Percentiles rank a stretch among this genome's conserved stretches.
These are phyloP conservation scores for Opisthocomus hoazin DNA, from an alignment of 2,113 vertebrate genomes.

Conservation along the genomic window DNA sequence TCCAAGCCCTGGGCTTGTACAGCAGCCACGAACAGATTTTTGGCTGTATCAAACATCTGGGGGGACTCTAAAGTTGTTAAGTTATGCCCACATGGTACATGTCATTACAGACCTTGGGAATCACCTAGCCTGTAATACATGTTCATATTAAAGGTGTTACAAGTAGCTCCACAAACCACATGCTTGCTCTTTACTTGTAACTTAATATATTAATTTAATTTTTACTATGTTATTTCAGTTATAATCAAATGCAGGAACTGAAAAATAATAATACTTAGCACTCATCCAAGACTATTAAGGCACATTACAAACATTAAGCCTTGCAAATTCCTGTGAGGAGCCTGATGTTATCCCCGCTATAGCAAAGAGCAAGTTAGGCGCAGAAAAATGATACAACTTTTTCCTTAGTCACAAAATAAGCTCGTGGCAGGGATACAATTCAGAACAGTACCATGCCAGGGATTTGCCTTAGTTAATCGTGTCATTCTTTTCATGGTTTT, in stretches of 20 bases:
- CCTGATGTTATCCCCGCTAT: neutral
- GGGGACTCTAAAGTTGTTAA: neutral
- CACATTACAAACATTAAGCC: constrained; percentile 14
- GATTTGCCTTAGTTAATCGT: neutral
- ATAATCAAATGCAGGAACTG: constrained; percentile 50
- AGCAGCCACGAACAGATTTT: neutral
- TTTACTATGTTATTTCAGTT: constrained; percentile 43
- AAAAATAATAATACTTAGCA: constrained; percentile 58
- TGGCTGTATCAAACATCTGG: neutral
- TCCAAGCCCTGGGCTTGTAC: neutral
- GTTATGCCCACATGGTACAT: neutral
- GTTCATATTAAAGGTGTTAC: neutral
- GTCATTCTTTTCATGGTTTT: neutral
- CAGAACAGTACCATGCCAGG: neutral
- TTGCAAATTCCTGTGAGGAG: constrained; percentile 13
- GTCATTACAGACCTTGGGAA: constrained; percentile 8
- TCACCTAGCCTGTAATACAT: constrained; percentile 7
- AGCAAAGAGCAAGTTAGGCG: neutral
- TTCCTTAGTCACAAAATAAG: neutral
- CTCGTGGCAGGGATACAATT: neutral
- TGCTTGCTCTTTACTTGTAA: constrained; percentile 36
- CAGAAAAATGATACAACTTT: neutral
- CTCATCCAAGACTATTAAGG: constrained; percentile 30
- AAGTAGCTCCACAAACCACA: constrained; percentile 34
- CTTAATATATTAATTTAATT: constrained; percentile 50